Percentiles rank a stretch among this genome's conserved stretches.
Conservation (phyloP, 1,140 invertebrate species). For the Bactericera cockerelli region DNA sequence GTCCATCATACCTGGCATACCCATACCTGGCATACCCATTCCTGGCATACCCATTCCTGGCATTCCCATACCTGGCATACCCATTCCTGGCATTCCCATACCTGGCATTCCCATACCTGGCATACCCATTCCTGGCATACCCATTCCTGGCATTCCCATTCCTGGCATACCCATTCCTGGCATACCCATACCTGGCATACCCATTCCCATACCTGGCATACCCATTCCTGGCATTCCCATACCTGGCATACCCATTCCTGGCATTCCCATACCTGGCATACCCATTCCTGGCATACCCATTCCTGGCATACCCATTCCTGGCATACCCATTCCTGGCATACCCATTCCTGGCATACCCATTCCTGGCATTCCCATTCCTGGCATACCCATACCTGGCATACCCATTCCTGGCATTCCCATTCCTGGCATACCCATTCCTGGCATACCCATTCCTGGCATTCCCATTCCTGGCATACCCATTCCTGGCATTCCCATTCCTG, state of each 20-base stretch:
- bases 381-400: neutral
- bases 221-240: neutral
- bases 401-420: neutral
- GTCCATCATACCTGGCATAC: neutral
- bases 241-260: neutral
- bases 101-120: neutral
- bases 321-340: neutral
- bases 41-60: neutral
- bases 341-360: conserved; percentile 3
- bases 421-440: neutral
- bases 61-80: neutral
- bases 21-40: neutral
- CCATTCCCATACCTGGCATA: neutral
- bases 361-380: neutral
- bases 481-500: neutral
- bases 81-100: neutral
- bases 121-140: neutral
- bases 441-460: conserved; percentile 1
- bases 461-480: neutral
- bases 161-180: neutral
- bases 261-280: neutral
- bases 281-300: neutral
- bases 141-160: neutral
- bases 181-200: neutral
- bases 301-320: neutral